These are phyloP conservation scores for Drosophila virilis DNA, from an alignment of 1,140 invertebrate species.

Conservation along the genomic window DNA sequence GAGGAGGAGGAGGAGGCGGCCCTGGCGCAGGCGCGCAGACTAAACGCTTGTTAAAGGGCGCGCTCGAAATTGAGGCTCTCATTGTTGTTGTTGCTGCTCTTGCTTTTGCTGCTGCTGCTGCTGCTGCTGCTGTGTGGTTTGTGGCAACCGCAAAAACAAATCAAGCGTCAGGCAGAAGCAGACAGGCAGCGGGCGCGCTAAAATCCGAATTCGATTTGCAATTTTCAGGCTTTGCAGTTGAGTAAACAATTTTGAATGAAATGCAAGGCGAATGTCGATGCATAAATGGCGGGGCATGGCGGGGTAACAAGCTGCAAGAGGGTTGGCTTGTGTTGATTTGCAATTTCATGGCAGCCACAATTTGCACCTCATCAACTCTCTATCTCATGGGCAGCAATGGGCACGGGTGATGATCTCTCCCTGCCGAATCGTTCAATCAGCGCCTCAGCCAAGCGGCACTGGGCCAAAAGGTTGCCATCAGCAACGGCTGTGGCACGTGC, in stretches of 20 bases:
- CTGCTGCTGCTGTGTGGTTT: constrained; percentile 31
- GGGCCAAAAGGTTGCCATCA: constrained; percentile 47
- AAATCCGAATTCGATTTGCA: constrained; percentile 59
- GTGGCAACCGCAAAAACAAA: constrained; percentile 78
- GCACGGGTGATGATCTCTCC: constrained; percentile 61
- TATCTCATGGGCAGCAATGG: background rate
- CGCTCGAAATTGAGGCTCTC: constrained; percentile 61
- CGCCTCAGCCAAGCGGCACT: constrained; percentile 21
- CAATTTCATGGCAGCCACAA: constrained; percentile 80
- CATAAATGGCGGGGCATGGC: no score
- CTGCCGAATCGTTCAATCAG: constrained; percentile 74
- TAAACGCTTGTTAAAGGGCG: constrained; percentile 80
- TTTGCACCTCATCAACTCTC: constrained; percentile 75
- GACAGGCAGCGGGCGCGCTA: constrained; percentile 13
- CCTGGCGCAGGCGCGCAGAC: constrained; percentile 37
- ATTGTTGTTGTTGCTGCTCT: constrained; percentile 18
- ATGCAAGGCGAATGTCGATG: constrained; percentile 37
- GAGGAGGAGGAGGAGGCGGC: background rate
- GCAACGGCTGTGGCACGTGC: constrained; percentile 64
- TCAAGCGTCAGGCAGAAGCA: constrained; percentile 43
- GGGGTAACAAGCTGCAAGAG: background rate
- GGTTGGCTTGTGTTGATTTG: constrained; percentile 65
- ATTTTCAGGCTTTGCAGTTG: constrained; percentile 49
- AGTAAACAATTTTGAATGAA: constrained; percentile 82
- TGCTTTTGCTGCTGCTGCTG: constrained; percentile 29